These are phyloP conservation scores for Camponotus pennsylvanicus DNA, from an alignment of 1,140 invertebrate genomes.

Conservation along the genomic window DNA sequence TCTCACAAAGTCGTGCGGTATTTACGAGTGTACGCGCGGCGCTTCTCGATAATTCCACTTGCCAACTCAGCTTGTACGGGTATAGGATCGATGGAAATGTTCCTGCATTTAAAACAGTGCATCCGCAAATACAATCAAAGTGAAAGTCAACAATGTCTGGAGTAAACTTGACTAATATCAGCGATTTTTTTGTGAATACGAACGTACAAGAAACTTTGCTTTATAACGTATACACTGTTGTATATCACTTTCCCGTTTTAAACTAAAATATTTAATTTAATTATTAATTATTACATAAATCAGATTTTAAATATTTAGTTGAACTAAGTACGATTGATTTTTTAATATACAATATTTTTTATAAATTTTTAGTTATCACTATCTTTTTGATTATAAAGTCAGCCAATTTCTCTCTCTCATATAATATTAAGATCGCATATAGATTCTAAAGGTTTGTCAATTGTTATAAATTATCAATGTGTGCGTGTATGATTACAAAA, in stretches of 20 bases:
- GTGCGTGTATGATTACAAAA: too few species aligned
- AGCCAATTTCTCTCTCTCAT: background rate
- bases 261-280: background rate
- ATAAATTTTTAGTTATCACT: background rate
- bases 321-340: background rate
- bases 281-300: background rate
- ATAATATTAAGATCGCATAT: background rate
- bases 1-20: conserved; percentile 74
- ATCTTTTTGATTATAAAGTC: background rate
- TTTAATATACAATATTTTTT: background rate
- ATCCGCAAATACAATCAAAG: conserved; percentile 57
- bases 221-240: background rate
- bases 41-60: conserved; percentile 70
- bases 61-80: conserved; percentile 38
- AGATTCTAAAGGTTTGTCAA: background rate
- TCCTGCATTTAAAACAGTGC: conserved; percentile 70
- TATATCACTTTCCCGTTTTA: background rate
- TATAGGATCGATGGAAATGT: conserved; percentile 61
- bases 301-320: background rate
- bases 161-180: conserved; percentile 28
- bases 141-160: conserved; percentile 55
- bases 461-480: too few species aligned
- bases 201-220: background rate
- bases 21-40: conserved; percentile 68
- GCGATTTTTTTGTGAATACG: background rate